Evolutionary conservation across 2,888 invertebrate species (phyloP), one percentile per base, ranked within the genome.

Genomic region (Neelides folsomi): DNA sequence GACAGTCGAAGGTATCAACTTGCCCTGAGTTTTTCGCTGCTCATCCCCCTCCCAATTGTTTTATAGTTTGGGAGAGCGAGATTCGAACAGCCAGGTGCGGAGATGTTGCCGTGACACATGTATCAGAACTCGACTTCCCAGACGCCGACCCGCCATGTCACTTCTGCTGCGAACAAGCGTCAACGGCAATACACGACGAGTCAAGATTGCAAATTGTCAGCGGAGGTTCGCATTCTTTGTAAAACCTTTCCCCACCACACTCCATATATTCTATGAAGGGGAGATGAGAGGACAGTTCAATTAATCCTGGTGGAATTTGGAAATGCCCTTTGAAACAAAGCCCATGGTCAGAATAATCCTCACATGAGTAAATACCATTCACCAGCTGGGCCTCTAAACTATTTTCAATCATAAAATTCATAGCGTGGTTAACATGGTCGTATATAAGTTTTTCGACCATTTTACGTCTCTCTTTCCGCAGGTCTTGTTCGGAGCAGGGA

Each of bases 401-500:
- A 27, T 27, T 27, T 27, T 27, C 4, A 27, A 27, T 27, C 27
- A 27, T 27, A 27, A 27, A 27, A 3, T 27, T 27, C 3, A 5
- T 7, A 27, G 4, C 27, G 27, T 5, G 27, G 4, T 27, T n/a
- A n/a, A n/a, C n/a, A n/a, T n/a, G n/a, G n/a, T n/a, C n/a, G n/a
- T n/a, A n/a, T n/a, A n/a, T n/a, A n/a, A n/a, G n/a, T n/a, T n/a
- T n/a, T n/a, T n/a, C n/a, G n/a, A n/a, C n/a, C n/a, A n/a, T n/a
- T 27, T 27, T 7, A 27, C 27, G 27, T 27, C 27, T 27, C 37
- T 38, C 10, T 12, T 37, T 13, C 13, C 34, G 9, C 60, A 69
- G 70, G 69, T 51, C 59, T 69, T 49, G 68, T 69, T 51, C 63
- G 67, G 39, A 67, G 68, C 50, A 65, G 69, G 38, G 69, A 69